Base-by-base conservation (phyloP, 2,113 vertebrate species). In the Serilophus lunatus region DNA sequence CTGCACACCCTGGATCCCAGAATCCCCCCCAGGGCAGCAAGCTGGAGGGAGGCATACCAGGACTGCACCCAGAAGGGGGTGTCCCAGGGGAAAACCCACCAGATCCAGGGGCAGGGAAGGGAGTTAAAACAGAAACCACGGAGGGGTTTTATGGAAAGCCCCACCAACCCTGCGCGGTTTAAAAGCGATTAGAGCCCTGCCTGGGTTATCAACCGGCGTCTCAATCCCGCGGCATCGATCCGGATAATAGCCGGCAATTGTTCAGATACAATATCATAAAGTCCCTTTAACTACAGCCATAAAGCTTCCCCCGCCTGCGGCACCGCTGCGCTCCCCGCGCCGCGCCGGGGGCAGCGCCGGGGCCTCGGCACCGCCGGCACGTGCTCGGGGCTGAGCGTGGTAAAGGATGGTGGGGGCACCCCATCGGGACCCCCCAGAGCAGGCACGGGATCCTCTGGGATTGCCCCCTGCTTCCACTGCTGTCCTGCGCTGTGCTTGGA, bases 191-290 rank as follows among this genome's bases (percentile, higher is more conserved):
- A 71, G 88, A 86, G 95, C 91, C 80, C 61, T 57, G 79, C 82
- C 89, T 86, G 84, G 90, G 88, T 91, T 86, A 94, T 92, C 96
- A 92, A 45, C 93, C 74, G 26, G 94, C 57, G 89, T 81, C 96
- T 95, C 94, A 63, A 92, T 93, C 95, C 26, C 29, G 23, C 94
- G 0, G 91, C 96, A 96, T 95, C 85, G 96, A 97, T 96, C 96
- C 93, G 50, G 96, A 88, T 95, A 96, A 96, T 93, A 95, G 96
- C 94, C 50, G 3, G 95, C 92, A 97, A 94, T 96, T 95, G 95
- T 92, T 93, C 94, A 91, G 92, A 71, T 92, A 93, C 91, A 85
- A 95, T 91, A 96, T 93, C 94, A 95, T 95, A 93, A 92, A 96
- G 92, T 91, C 86, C 7, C 94, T 82, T 91, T 95, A 95, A 96